These are phyloP conservation scores for Gymnocheta viridis DNA, from an alignment of 2,888 invertebrate genomes.

Conservation along the genomic window DNA sequence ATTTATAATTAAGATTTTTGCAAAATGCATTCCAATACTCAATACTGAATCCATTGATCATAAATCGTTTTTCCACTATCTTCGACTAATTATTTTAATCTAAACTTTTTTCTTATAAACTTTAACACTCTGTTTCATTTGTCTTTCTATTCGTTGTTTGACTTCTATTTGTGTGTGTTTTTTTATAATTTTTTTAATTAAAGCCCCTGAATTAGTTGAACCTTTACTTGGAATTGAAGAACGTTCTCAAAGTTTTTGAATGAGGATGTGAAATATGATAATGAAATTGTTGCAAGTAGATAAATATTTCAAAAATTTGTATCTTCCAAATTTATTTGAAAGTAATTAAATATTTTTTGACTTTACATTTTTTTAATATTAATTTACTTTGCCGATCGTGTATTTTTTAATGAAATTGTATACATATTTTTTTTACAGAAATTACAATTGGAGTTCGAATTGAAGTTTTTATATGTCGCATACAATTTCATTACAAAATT, in stretches of 20 bases:
- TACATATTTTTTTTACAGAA: slow-evolving; percentile 25
- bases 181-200: slow-evolving; percentile 56
- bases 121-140: slow-evolving; percentile 56
- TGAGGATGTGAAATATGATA: slow-evolving; percentile 57
- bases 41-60: slow-evolving; percentile 9
- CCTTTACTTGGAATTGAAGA: slow-evolving; percentile 70
- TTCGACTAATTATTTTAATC: slow-evolving; percentile 29
- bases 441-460: slow-evolving; percentile 45
- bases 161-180: slow-evolving; percentile 46
- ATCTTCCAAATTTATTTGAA: slow-evolving; percentile 47
- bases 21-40: slow-evolving; percentile 11
- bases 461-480: slow-evolving; percentile 8
- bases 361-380: slow-evolving; percentile 30
- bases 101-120: slow-evolving; percentile 36
- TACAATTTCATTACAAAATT: slow-evolving; percentile 19
- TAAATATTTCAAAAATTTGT: slow-evolving; percentile 24
- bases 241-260: slow-evolving; percentile 72
- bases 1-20: too few relatives aligned
- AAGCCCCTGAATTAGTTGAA: slow-evolving; percentile 72
- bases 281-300: slow-evolving; percentile 68
- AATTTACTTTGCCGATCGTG: slow-evolving; percentile 56
- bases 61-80: slow-evolving; percentile 4
- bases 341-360: slow-evolving; percentile 22
- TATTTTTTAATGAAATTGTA: slow-evolving; percentile 29
- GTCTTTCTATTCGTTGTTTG: slow-evolving; percentile 47